Evolutionary conservation across 2,888 invertebrate species (phyloP).

Genomic region (Drosophila recens): DNA sequence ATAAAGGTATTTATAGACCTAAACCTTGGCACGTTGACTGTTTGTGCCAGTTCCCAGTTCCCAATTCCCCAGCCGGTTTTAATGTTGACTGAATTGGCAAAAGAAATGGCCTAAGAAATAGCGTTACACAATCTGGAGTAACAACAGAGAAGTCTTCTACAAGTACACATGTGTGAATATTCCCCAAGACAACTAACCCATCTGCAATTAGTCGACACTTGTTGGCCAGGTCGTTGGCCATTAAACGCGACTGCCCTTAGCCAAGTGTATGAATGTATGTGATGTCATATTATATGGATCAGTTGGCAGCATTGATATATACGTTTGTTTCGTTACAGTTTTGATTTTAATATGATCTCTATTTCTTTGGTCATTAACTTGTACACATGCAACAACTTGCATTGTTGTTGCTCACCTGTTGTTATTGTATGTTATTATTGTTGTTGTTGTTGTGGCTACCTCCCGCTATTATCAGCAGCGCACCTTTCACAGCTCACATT

Average conservation of each 20-base stretch:
- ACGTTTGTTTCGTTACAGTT: constrained; percentile 63
- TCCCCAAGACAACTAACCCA: background rate
- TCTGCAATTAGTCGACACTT: constrained; percentile 51
- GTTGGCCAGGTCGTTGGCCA: constrained; percentile 52
- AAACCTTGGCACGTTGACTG: background rate
- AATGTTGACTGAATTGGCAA: constrained; percentile 4
- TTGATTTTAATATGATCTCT: constrained; percentile 44
- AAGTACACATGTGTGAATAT: background rate
- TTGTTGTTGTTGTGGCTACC: constrained; percentile 25
- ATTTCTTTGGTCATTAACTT: constrained; percentile 61
- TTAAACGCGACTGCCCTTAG: constrained; percentile 22
- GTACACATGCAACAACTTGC: constrained; percentile 60
- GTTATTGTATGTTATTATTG: constrained; percentile 10
- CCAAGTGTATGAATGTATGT: constrained; percentile 12
- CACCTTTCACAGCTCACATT: constrained; percentile 43
- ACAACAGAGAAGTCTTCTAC: constrained; percentile 9
- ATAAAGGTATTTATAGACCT: constrained; percentile 14
- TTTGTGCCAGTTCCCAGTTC: constrained; percentile 44
- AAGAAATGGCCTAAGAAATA: constrained; percentile 35
- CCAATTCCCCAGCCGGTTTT: constrained; percentile 23
- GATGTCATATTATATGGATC: constrained; percentile 57
- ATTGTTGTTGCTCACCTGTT: constrained; percentile 20
- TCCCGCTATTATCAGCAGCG: constrained; percentile 47
- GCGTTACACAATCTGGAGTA: constrained; percentile 37
- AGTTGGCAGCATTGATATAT: constrained; percentile 56